Evolutionary conservation across 2,113 vertebrate genomes (phyloP), one percentile per base, ranked within the genome.

Genomic region (Riparia riparia): DNA sequence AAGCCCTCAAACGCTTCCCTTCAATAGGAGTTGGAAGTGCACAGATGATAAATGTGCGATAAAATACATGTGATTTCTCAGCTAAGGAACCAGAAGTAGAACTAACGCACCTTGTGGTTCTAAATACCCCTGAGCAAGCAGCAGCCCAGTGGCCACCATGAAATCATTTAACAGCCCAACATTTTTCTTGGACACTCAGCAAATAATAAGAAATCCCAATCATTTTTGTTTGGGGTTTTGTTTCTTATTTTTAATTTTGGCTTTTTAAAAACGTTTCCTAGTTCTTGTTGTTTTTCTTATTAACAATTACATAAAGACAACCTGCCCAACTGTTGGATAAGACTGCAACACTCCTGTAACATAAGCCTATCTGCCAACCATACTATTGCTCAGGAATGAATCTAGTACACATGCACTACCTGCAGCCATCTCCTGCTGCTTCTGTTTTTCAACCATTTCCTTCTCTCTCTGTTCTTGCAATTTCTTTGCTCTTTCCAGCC

Each of bases 381-480:
- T 6, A 9, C 10, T 41, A 8, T 1, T 54, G 5, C 19, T 86
- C 39, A 65, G 12, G 15, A 71, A 24, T 47, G 41, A 45, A 78
- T n/a, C 5, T 4, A 47, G 82, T 8, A 79, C 11, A 74, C 24
- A 42, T 41, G 17, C 24, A 69, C 97, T 97, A 99, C 99, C 99
- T 98, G 98, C 98, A 96, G 97, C 98, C 31, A 98, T 99, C 95
- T 99, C 99, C 96, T 99, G 99, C 85, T 99, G 99, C 90, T 99
- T 99, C 94, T 99, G 99, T 93, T 99, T 99, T 96, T 99, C 99
- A 88, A 99, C 97, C 98, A 99, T 97, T 96, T 99, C 99, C 57
- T 99, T 99, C 95, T 99, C 99, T 94, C 99, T 99, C 94, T 99
- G 99, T 93, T 99, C 99, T 96, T 99, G 99, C 39, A 99, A 98